Percentiles rank a stretch among this genome's conserved stretches.
phyloP scores from a whole-genome alignment of 2,797 vertebrate genomes.

The Sparidentex hasta region DNA sequence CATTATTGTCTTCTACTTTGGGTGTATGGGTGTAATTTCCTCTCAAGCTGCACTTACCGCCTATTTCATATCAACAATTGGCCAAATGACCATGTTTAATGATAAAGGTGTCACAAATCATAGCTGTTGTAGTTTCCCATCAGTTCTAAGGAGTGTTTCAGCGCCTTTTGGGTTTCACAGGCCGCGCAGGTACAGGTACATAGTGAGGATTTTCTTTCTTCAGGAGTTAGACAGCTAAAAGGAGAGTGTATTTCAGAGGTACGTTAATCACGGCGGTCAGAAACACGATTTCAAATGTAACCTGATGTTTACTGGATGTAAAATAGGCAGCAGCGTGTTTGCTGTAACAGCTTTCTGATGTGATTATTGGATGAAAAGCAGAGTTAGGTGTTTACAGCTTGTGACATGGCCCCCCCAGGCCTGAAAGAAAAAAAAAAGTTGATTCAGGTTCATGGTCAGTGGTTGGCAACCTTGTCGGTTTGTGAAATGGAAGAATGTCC shows the following conservation, averaged over 20 bases:
- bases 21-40: fast-evolving
- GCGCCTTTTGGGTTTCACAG: neutral
- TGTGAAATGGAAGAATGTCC: neutral
- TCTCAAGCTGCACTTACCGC: neutral
- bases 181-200: neutral
- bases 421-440: neutral
- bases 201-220: neutral
- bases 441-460: neutral
- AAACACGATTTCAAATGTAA: neutral
- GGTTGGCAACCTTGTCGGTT: neutral
- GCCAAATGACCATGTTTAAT: neutral
- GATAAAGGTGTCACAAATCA: neutral
- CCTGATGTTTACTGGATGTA: neutral
- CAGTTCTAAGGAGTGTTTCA: neutral
- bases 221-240: neutral
- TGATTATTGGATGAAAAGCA: neutral
- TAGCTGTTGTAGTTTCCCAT: neutral
- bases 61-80: neutral
- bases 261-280: neutral
- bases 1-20: neutral
- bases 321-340: neutral
- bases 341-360: too few relatives aligned
- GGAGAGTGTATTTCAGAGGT: neutral
- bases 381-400: neutral
- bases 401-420: neutral